Base-by-base conservation (phyloP, 2,888 invertebrate species). In the Ypsolopha sequella region DNA sequence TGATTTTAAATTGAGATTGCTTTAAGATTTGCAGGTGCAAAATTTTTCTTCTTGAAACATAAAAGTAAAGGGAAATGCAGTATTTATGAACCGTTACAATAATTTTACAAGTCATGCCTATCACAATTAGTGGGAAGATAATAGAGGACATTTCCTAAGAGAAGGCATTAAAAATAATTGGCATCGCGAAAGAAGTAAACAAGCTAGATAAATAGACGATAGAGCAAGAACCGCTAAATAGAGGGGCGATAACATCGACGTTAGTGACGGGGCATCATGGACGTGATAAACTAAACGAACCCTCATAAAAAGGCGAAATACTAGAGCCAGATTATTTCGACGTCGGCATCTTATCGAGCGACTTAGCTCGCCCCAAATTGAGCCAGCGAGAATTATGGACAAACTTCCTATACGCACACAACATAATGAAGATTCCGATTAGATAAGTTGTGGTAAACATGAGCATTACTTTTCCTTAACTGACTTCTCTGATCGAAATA, bases 351-450 rank as follows among this genome's bases (percentile, higher is more conserved):
- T 84, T 85, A 85, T 86, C 82, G 67, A 66, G 63, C 64, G 66
- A 71, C 72, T 76, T 67, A 71, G 74, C 68, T 66, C 63, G 64
- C 76, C 78, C 81, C 73, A 78, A 84, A 84, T 84, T 78, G 76
- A 76, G 71, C 67, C 70, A 75, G 76, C 68, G 68, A 78, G 75
- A 85, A 77, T 80, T 85, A 84, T 86, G 76, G 80, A 64, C 63
- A 58, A 86, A 85, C 72, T 84, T 84, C 76, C 73, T 71, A 72
- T 69, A 66, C 56, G 61, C 68, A 61, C 77, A 77, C 77, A 77
- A 78, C 77, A 79, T 82, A 80, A 82, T 80, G 76, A 76, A 74
- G 71, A 76, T 76, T 62, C 63, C 64, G 79, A 77, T 79, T 74
- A 81, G 79, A 78, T 76, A 78, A 79, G 71, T 53, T 70, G 71